Percentiles rank a stretch among this genome's conserved stretches.
These are phyloP conservation scores for Pangasius sanitwongsei DNA, from an alignment of 2,797 vertebrate genomes.

Conservation along the genomic window DNA sequence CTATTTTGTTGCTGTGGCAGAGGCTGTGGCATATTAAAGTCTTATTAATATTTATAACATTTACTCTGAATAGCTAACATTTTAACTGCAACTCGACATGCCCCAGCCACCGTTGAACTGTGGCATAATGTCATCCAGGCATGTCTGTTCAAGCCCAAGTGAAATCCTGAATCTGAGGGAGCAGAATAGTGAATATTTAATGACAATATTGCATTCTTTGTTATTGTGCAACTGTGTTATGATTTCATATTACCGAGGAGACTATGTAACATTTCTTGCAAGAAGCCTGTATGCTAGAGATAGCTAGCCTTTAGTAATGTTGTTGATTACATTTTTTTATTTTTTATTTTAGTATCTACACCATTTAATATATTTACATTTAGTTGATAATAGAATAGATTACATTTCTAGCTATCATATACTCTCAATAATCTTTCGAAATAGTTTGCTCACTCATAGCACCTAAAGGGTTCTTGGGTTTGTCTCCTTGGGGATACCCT, in stretches of 20 bases:
- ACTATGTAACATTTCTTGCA: neutral
- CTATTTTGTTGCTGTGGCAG: neutral
- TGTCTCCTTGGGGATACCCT: no score
- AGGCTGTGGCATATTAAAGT: neutral
- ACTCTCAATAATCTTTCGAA: neutral
- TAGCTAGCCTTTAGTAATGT: neutral
- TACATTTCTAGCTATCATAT: neutral
- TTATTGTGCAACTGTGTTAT: no score
- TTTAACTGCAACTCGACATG: neutral
- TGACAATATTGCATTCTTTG: neutral
- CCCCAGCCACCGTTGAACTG: neutral
- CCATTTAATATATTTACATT: neutral
- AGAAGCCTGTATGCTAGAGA: neutral
- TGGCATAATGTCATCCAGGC: neutral
- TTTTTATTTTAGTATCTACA: neutral
- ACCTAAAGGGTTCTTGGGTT: neutral
- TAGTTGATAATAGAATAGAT: neutral
- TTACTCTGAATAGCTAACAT: no score
- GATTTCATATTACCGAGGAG: no score
- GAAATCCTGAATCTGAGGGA: neutral
- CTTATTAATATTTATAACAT: slow-evolving; percentile 4
- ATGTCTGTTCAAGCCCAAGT: neutral
- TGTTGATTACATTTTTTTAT: neutral
- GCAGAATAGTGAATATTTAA: neutral
- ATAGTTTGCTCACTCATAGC: neutral